Percentiles rank a stretch among this genome's conserved stretches.
phyloP scores from a whole-genome alignment of 30 jellyfish, hydroid and myxozoan genomes.

The Phacellophora camtschatica region DNA sequence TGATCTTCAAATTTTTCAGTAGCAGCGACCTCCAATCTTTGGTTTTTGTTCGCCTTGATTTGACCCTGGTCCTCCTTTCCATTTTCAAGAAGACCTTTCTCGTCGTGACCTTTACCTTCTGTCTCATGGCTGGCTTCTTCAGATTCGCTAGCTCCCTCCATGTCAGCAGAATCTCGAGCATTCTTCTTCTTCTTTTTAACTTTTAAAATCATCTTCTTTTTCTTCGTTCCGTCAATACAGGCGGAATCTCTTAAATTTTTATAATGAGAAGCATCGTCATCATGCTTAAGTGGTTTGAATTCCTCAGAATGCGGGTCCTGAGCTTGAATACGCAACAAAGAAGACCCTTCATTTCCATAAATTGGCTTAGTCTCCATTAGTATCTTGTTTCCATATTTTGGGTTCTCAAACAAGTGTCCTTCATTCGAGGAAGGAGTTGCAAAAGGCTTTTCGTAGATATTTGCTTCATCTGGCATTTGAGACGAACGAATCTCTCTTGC shows the following conservation, averaged over 20 bases:
- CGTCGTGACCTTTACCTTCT: no score
- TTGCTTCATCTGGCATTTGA: not conserved
- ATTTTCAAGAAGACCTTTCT: no score
- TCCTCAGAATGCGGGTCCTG: no score
- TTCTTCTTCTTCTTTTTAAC: conserved; percentile 62
- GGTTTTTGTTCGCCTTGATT: no score
- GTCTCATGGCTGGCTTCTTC: no score
- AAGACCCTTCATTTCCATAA: conserved; percentile 32
- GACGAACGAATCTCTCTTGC: not conserved
- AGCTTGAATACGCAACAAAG: conserved; percentile 22
- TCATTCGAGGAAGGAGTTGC: not conserved
- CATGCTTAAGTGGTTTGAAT: not conserved
- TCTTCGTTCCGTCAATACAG: conserved; percentile 22
- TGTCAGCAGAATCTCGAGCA: no score
- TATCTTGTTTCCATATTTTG: conserved; percentile 30
- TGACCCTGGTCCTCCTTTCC: no score
- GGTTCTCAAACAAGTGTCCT: conserved; percentile 24
- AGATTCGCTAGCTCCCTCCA: no score
- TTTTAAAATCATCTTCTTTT: conserved; percentile 68
- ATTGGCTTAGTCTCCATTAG: conserved; percentile 19
- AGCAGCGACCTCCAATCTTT: no score
- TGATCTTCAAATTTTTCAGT: no score
- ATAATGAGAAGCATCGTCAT: not conserved
- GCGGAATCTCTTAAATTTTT: conserved; percentile 17
- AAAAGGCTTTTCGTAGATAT: conserved; percentile 21